Percentiles rank a stretch among this genome's conserved stretches.
Evolutionary conservation across 2,113 vertebrate species (phyloP).

Genomic region (Synchiropus splendidus): DNA sequence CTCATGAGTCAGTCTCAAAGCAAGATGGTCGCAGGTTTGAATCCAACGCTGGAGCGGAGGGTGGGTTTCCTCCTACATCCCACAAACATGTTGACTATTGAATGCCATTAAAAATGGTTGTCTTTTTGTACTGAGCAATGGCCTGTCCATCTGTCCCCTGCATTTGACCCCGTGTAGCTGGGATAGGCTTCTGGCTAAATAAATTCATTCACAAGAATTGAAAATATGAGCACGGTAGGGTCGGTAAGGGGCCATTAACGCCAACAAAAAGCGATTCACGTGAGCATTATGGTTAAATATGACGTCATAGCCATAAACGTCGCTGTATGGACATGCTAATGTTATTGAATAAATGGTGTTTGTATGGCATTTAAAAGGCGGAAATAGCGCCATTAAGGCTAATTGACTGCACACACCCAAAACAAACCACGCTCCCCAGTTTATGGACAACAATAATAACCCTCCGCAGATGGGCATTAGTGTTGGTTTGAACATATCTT

Average conservation of each 20-base stretch:
- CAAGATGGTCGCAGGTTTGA: too few species aligned
- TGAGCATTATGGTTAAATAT: background rate
- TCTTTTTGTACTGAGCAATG: conserved; percentile 15
- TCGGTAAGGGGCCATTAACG: background rate
- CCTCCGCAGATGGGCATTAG: too few species aligned
- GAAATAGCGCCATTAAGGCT: background rate
- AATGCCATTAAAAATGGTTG: too few species aligned
- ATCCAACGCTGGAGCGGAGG: too few species aligned
- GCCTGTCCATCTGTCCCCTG: conserved; percentile 23
- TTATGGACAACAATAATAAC: background rate
- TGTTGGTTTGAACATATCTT: too few species aligned
- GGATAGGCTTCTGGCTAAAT: too few species aligned
- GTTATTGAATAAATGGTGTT: background rate
- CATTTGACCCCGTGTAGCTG: too few species aligned
- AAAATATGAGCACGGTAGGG: background rate
- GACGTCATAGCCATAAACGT: background rate
- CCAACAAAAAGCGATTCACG: background rate
- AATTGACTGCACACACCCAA: background rate
- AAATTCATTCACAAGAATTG: background rate
- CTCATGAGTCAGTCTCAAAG: too few species aligned
- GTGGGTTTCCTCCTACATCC: too few species aligned
- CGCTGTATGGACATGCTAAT: too few species aligned
- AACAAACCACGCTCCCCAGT: background rate
- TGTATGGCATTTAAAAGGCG: background rate
- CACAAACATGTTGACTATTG: too few species aligned